A percentile compares a stretch with the other conserved stretches of the same genome.
Evolutionary conservation across 2,113 vertebrate species (phyloP).

Genomic region (Panthera uncia): DNA sequence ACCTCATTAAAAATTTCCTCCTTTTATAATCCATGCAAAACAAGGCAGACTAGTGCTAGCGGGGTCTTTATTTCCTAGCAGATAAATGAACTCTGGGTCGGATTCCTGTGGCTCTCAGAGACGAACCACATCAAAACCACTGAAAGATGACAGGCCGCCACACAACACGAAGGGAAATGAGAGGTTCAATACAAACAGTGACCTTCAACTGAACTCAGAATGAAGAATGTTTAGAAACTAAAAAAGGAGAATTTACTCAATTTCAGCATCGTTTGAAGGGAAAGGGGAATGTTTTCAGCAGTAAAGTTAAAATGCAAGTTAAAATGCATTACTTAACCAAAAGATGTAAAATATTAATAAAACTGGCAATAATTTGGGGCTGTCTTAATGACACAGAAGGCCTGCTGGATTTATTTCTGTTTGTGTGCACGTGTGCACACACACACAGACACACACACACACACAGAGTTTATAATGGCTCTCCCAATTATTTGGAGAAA

Average conservation of each 20-base stretch:
- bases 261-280: neutral
- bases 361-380: neutral
- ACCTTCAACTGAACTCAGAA: slow-evolving; percentile 55
- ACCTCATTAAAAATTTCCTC: slow-evolving; percentile 38
- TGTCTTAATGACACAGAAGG: neutral
- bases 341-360: neutral
- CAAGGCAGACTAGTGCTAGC: neutral
- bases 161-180: slow-evolving; percentile 45
- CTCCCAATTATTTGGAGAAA: neutral
- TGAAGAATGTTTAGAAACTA: slow-evolving; percentile 49
- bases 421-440: neutral
- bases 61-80: slow-evolving; percentile 28
- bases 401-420: neutral
- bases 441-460: neutral
- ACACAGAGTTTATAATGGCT: neutral
- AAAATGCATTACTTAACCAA: slow-evolving; percentile 19
- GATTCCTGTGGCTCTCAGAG: slow-evolving; percentile 66
- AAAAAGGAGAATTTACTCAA: slow-evolving; percentile 38
- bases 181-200: neutral
- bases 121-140: slow-evolving; percentile 68
- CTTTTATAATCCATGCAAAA: slow-evolving; percentile 29
- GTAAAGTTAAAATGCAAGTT: slow-evolving; percentile 49
- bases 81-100: slow-evolving; percentile 35
- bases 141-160: slow-evolving; percentile 50
- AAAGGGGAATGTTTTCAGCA: neutral